Evolutionary conservation across 2,888 invertebrate species (phyloP), one percentile per base, ranked within the genome.

Genomic region (Brachyptera putata): DNA sequence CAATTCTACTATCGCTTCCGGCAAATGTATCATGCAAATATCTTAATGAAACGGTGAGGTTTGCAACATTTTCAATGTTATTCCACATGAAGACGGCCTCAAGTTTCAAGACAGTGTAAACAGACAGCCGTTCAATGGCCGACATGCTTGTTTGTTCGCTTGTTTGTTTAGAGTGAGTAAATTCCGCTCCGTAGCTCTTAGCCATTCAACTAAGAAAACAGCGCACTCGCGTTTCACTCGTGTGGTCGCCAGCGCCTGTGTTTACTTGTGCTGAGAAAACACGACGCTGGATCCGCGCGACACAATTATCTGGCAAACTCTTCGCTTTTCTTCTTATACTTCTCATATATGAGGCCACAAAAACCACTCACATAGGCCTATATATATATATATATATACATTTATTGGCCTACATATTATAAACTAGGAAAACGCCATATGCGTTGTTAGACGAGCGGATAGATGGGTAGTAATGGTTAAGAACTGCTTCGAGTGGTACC

Each of bases 131-230:
- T 26, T 26, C 49, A 14, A 41, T 41, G 25, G 4, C 49, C 14
- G 49, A 49, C 25, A 50, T 30, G 14, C 30, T 50, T 50, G 49
- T 50, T n/a, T 50, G 49, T 50, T 25, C 49, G 30, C 25, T 50
- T 50, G 49, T 50, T 50, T 50, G 49, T 30, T 50, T 25, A 50
- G 49, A 26, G 49, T 14, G 49, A 13, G 26, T 13, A n/a, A 48
- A 25, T 9, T 3, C 14, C 25, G 25, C 26, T 7, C 43, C n/a
- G n/a, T n/a, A 21, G 16, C n/a, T 50, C 49, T 50, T 25, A 50
- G 25, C 49, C 49, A 50, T 50, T 50, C 49, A 26, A 14, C 49
- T 50, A 30, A 50, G 49, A 50, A 50, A 50, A 50, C 49, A 50
- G n/a, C n/a, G n/a, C 14, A 41, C 49, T 22, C 24, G 16, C n/a